Base-by-base conservation (phyloP, 2,113 vertebrate genomes). In the Arenaria interpres region DNA sequence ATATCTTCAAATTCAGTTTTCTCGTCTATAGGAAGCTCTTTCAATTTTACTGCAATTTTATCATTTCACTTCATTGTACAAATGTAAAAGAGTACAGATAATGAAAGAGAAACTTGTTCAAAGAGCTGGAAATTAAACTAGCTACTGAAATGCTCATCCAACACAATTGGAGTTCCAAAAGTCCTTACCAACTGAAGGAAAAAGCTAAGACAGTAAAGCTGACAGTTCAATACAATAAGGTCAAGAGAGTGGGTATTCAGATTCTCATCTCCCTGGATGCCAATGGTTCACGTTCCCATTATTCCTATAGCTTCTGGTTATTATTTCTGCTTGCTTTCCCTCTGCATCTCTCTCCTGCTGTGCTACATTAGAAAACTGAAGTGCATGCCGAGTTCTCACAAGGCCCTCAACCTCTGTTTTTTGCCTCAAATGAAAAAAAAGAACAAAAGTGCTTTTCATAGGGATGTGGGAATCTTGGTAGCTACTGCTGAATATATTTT, bases 281-380 rank as follows among this genome's bases (percentile, higher is more conserved):
- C 68, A 72, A 3, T 78, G 56, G 59, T 57, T 78, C 25, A 1
- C 48, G 21, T 54, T 92, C 23, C 56, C 51, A 50, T 78, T 85
- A 78, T 78, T 90, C 64, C 46, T 75, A 18, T 39, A 76, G 64
- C 14, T 87, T 71, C 76, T 89, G 59, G 63, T 89, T 84, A 92
- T 85, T 93, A 86, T 92, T 96, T 95, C 93, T 92, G 69, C 93
- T 96, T 89, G 73, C 84, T 92, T 94, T 95, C 64, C 51, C 60
- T 64, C 73, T 78, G 32, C 71, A 59, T 87, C 35, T 85, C 69
- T 89, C 46, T 72, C 95, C 87, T 84, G 56, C 84, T 96, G 87
- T 75, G 91, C 35, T 78, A 23, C 76, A 79, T 91, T 87, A 95
- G 77, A 87, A 92, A 87, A 89, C n/a, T 32, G 56, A 80, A 75